Evolutionary conservation across 2,797 vertebrate species (phyloP).

Genomic region (Neomorphus geoffroyi): DNA sequence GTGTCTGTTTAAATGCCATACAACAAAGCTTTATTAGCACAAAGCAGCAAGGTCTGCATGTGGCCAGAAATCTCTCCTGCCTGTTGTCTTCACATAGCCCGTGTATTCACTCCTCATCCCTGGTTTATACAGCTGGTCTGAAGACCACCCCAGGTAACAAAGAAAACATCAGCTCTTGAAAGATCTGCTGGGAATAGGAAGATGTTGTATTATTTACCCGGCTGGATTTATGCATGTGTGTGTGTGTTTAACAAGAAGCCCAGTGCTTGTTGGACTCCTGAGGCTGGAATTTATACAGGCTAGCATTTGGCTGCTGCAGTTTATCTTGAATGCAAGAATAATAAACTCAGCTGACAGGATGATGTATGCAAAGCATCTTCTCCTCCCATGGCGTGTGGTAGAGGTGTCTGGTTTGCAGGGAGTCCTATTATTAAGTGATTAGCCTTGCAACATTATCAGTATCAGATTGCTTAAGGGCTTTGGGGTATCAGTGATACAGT

Average conservation of each 20-base stretch:
- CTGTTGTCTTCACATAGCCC: constrained; percentile 23
- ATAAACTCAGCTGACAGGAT: constrained; percentile 78
- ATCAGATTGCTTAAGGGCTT: constrained; percentile 68
- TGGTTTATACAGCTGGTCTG: constrained; percentile 71
- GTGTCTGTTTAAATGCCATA: constrained; percentile 49
- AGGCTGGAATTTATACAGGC: constrained; percentile 81
- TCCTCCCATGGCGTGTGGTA: constrained; percentile 51
- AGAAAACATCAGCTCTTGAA: constrained; percentile 64
- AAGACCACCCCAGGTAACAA: constrained; percentile 74
- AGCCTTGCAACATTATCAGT: constrained; percentile 67
- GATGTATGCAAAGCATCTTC: constrained; percentile 79
- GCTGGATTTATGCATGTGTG: constrained; percentile 70
- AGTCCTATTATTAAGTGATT: constrained; percentile 74
- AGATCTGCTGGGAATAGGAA: constrained; percentile 50
- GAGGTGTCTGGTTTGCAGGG: constrained; percentile 69
- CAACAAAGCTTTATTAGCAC: constrained; percentile 58
- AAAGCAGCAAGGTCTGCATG: constrained; percentile 42
- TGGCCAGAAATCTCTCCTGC: constrained; percentile 59
- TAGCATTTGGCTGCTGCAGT: constrained; percentile 73
- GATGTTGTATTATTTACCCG: constrained; percentile 68
- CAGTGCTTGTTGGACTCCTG: constrained; percentile 58
- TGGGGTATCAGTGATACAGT: constrained; percentile 21
- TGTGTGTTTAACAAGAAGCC: constrained; percentile 68
- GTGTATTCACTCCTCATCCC: constrained; percentile 40
- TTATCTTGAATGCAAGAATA: constrained; percentile 79